Evolutionary conservation across 2,113 vertebrate species (phyloP), one percentile per base, ranked within the genome.

Genomic region (Paralichthys olivaceus): DNA sequence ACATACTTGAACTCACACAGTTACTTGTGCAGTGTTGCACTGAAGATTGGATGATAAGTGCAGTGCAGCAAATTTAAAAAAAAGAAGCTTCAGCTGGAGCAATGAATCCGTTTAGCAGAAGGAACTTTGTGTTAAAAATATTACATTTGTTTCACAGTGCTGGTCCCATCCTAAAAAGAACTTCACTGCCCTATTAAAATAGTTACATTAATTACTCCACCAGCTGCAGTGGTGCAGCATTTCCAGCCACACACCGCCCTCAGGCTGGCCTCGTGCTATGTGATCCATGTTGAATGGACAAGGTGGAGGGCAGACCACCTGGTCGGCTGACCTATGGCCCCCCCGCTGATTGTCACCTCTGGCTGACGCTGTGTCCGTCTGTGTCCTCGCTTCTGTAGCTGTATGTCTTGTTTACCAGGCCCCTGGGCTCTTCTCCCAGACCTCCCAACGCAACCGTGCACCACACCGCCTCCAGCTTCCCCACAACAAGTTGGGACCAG

Each of bases 231-330:
- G 13, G 61, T 1, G 73, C 64, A 81, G 60, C 4, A 8, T 83
- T 77, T 84, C 76, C 61, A 83, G 58, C 20, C 78, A 43, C 32
- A 8, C 45, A 54, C 4, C 17, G 5, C 59, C 85, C 67, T 69
- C 32, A 26, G 83, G 81, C 58, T 28, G 25, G 28, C 17, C 73
- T 65, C 0, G 26, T 1, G 23, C 81, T 73, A 4, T 69, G 72
- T 14, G 26, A 65, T 70, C 57, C 61, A 64, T 20, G 64, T 25
- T 69, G 53, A 83, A 71, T 53, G 75, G 78, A 84, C 85, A 70
- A 81, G 84, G 63, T 88, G 89, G 81, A 83, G 65, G 15, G 67
- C 49, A 34, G 89, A 87, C 91, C 91, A 91, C 91, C 89, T 89
- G 89, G 89, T 53, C 37, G 45, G 71, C 59, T 88, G 91, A 93